These are phyloP conservation scores for Vanacampus margaritifer DNA, from an alignment of 2,113 vertebrate species.

Conservation along the genomic window DNA sequence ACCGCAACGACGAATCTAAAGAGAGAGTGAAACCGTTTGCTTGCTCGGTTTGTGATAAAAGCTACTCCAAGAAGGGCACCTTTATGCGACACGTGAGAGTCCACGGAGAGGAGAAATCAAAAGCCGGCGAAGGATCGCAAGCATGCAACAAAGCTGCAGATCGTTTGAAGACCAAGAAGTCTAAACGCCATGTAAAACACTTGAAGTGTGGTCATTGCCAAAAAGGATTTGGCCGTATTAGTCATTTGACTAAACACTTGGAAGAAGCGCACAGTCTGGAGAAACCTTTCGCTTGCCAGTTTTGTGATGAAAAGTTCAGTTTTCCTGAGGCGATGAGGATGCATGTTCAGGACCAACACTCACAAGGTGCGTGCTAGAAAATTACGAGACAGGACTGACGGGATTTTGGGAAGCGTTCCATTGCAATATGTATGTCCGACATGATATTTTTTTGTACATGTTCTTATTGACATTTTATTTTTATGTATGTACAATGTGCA, in stretches of 20 bases:
- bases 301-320: background rate
- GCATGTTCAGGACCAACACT: background rate
- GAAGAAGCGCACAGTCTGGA: background rate
- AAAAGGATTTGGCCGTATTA: background rate
- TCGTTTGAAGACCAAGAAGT: background rate
- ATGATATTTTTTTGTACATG: too few species aligned
- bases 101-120: background rate
- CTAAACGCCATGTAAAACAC: background rate
- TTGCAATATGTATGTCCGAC: too few species aligned
- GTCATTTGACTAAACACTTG: background rate
- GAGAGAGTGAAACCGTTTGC: background rate
- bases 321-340: background rate
- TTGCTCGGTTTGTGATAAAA: background rate
- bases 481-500: too few species aligned
- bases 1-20: background rate
- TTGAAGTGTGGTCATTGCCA: background rate
- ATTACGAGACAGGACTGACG: too few species aligned
- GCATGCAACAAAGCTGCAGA: background rate
- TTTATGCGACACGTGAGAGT: background rate
- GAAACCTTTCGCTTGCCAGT: background rate
- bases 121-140: background rate
- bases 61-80: background rate
- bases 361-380: background rate
- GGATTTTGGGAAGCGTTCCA: too few species aligned
- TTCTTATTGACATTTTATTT: too few species aligned